Percentiles rank a stretch among this genome's conserved stretches.
Conservation (phyloP, 1,140 invertebrate genomes). For the Heliothis virescens region DNA sequence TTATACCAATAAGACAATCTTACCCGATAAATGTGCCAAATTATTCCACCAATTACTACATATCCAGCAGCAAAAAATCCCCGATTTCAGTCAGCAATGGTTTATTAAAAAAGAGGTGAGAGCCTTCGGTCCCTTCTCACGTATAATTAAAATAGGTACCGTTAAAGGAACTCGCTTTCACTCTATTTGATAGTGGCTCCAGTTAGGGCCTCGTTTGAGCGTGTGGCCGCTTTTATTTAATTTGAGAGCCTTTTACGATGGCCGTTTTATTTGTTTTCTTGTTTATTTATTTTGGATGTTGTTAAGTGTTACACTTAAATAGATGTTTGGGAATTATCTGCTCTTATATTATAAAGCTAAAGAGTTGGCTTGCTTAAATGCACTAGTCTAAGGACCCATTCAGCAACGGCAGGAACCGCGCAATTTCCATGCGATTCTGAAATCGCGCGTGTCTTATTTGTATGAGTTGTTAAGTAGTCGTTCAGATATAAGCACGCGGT, state of each 20-base stretch:
- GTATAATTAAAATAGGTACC: constrained; percentile 26
- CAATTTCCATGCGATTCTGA: too few relatives aligned
- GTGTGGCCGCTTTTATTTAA: constrained; percentile 8
- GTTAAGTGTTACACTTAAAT: not conserved
- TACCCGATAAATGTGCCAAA: too few relatives aligned
- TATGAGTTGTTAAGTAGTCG: too few relatives aligned
- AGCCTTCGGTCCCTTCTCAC: not conserved
- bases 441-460: too few relatives aligned
- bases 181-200: constrained; percentile 25
- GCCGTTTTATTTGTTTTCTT: not conserved
- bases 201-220: not conserved
- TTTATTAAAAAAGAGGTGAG: constrained; percentile 11
- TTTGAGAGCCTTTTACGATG: not conserved
- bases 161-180: constrained; percentile 10
- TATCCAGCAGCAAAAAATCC: not conserved
- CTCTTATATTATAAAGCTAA: too few relatives aligned
- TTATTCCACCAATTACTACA: not conserved
- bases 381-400: too few relatives aligned
- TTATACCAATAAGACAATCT: too few relatives aligned
- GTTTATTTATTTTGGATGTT: not conserved
- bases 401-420: too few relatives aligned
- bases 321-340: too few relatives aligned
- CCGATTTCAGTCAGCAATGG: not conserved
- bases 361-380: too few relatives aligned
- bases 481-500: too few relatives aligned